phyloP scores from a whole-genome alignment of 1,140 invertebrate genomes.

The Eulimnadia texana region DNA sequence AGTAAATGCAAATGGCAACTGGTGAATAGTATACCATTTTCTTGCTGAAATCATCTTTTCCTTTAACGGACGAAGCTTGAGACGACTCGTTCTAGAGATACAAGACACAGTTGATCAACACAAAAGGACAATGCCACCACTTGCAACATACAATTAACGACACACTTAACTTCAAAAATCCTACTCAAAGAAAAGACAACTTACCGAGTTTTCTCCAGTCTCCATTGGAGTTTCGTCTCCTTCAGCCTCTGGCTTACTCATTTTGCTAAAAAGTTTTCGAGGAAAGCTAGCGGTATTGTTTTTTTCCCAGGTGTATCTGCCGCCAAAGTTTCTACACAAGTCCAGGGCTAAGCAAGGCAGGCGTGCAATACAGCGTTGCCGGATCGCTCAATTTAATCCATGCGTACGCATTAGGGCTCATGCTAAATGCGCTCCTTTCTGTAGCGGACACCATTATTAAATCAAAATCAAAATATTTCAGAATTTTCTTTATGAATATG shows the following conservation, averaged over 20 bases:
- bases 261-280: background rate
- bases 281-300: background rate
- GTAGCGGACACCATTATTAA: too few species aligned
- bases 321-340: background rate
- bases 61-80: slow-evolving; percentile 19
- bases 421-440: too few species aligned
- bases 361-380: background rate
- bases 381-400: background rate
- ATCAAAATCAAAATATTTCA: too few species aligned
- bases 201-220: slow-evolving; percentile 21
- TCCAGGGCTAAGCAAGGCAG: background rate
- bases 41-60: slow-evolving; percentile 22
- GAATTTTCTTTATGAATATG: too few species aligned
- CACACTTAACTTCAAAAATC: background rate
- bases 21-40: slow-evolving; percentile 19
- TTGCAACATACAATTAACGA: background rate
- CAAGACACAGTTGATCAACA: background rate
- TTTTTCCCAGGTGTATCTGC: background rate
- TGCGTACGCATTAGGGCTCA: too few species aligned
- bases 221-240: slow-evolving; percentile 19
- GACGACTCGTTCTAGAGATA: slow-evolving; percentile 22
- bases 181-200: background rate
- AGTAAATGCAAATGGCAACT: background rate
- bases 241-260: slow-evolving; percentile 18
- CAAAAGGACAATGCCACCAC: background rate